Percentiles rank a stretch among this genome's conserved stretches.
phyloP scores from a whole-genome alignment of 2,797 vertebrate species.

The Sardinella longiceps region DNA sequence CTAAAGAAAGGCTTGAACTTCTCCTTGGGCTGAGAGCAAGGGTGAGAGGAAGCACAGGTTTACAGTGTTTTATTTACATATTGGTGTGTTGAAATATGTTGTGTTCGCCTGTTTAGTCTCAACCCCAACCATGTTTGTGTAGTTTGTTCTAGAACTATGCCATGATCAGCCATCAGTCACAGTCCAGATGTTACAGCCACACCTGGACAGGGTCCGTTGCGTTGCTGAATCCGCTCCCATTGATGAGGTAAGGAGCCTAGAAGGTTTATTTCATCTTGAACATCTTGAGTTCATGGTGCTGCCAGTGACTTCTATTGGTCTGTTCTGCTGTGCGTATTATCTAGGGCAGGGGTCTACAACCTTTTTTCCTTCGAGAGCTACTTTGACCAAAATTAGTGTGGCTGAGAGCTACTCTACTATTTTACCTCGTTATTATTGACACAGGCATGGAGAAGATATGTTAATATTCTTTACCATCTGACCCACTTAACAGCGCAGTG shows the following conservation, averaged over 20 bases:
- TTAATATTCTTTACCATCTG: too few relatives aligned
- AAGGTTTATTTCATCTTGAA: too few relatives aligned
- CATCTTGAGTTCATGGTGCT: not conserved
- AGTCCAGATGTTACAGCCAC: conserved; percentile 32
- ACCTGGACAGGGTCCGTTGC: conserved; percentile 33
- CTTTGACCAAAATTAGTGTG: too few relatives aligned
- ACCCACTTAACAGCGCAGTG: too few relatives aligned
- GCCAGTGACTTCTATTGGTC: not conserved
- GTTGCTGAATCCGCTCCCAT: not conserved
- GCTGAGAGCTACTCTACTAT: too few relatives aligned
- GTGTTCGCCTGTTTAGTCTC: too few relatives aligned
- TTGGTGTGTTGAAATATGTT: not conserved
- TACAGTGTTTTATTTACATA: not conserved
- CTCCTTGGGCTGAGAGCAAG: conserved; percentile 79
- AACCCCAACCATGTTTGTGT: too few relatives aligned
- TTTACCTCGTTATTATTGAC: too few relatives aligned
- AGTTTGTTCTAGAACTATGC: conserved; percentile 42
- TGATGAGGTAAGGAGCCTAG: conserved; percentile 8
- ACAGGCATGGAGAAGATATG: too few relatives aligned
- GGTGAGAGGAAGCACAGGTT: conserved; percentile 60
- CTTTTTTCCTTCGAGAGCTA: too few relatives aligned
- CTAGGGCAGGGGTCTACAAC: too few relatives aligned
- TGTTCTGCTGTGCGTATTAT: too few relatives aligned
- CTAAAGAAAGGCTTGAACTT: conserved; percentile 79
- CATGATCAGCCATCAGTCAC: conserved; percentile 18